Base-by-base conservation (phyloP, 2,113 vertebrate genomes). In the Cricetomys ansorgei region DNA sequence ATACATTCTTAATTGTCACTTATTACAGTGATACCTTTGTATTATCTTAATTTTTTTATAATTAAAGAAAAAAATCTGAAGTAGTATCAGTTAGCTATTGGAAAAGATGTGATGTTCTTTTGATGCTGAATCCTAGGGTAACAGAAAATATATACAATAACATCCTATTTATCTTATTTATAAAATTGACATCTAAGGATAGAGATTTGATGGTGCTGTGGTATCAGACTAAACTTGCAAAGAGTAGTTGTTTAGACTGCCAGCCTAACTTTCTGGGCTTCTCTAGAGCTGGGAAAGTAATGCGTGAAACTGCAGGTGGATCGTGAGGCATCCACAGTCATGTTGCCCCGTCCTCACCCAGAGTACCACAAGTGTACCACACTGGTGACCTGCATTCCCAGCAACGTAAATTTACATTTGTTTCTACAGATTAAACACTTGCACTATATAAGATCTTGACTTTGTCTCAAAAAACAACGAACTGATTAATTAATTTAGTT, bases 71-170 rank as follows among this genome's bases (percentile, higher is more conserved):
- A 95, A 88, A 76, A 55, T 97, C 50, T 73, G 21, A 23, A 64
- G n/a, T 89, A 77, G 10, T 95, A 85, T 72, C 77, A 91, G 31
- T 96, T 87, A 73, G n/a, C 70, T 91, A 11, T 80, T 13, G 25
- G 88, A 89, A 95, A 81, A 79, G 88, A 43, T 70, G 23, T 93
- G 55, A 96, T 57, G 15, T 76, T 87, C 77, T 92, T 93, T 94
- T 93, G 89, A 70, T 95, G 72, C 87, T 59, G 59, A 72, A 64
- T 90, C 15, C 29, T 16, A 83, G 50, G 43, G 59, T 92, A 96
- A 86, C n/a, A 79, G 21, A 93, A 85, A 89, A 93, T 43, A 76
- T 75, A 67, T 50, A 73, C 95, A 94, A 77, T 48, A 87, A 45
- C 5, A 77, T 13, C 81, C 91, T 55, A 92, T 59, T 77, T 23